These are phyloP conservation scores for Oreohelix idahoensis DNA, from an alignment of 1,140 invertebrate species.

Conservation along the genomic window DNA sequence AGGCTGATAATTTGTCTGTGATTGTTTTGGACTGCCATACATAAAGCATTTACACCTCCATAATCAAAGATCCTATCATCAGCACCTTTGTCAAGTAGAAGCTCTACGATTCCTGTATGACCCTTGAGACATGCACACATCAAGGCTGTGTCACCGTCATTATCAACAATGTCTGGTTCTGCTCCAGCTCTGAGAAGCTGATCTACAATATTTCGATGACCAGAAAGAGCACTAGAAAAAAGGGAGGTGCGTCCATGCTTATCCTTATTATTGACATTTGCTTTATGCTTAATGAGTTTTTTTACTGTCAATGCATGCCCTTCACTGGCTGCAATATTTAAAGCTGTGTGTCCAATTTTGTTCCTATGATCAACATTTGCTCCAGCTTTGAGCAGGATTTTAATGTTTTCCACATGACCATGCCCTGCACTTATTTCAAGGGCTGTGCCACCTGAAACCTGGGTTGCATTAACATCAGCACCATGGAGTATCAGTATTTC, in stretches of 20 bases:
- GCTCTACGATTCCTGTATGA: conserved; percentile 28
- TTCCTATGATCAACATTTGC: conserved; percentile 20
- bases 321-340: conserved; percentile 5
- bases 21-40: conserved; percentile 4
- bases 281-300: conserved; percentile 4
- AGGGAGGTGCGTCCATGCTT: conserved; percentile 24
- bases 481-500: conserved; percentile 9
- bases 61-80: conserved; percentile 17
- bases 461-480: conserved; percentile 12
- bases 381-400: conserved; percentile 12
- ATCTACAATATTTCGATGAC: conserved; percentile 33
- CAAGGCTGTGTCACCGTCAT: conserved; percentile 43
- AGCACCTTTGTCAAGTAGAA: conserved; percentile 32
- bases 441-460: conserved; percentile 31
- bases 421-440: conserved; percentile 26
- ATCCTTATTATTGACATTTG: not conserved
- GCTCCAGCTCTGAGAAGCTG: conserved; percentile 39
- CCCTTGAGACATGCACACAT: conserved; percentile 39
- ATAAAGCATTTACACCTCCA: conserved; percentile 20
- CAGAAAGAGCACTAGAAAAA: conserved; percentile 18
- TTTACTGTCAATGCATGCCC: not conserved
- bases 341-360: conserved; percentile 22
- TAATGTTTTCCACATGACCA: conserved; percentile 22
- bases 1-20: conserved; percentile 1
- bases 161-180: conserved; percentile 34